A percentile compares a stretch with the other conserved stretches of the same genome.
Conservation (phyloP, 2,888 invertebrate genomes). For the Trissolcus brochymenae region DNA sequence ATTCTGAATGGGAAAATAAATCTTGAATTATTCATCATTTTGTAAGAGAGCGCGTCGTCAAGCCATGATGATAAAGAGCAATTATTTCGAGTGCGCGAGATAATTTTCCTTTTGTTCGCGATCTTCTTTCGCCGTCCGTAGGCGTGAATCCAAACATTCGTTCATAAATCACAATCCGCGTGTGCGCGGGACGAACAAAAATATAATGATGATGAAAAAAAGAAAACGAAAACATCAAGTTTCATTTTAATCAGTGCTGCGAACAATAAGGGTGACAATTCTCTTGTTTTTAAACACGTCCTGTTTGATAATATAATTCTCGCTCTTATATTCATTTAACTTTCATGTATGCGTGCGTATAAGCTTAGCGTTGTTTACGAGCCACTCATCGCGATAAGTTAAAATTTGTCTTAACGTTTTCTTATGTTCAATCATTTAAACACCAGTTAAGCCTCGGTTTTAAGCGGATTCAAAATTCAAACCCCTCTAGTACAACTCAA, state of each 20-base stretch:
- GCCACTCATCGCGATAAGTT: conserved; percentile 12
- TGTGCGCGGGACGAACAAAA: conserved; percentile 11
- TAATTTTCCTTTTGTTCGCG: conserved; percentile 52
- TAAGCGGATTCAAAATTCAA: no score
- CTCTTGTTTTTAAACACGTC: conserved; percentile 15
- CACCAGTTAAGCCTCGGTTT: conserved; percentile 3
- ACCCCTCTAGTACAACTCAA: no score
- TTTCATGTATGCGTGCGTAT: conserved; percentile 27
- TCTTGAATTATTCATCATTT: conserved; percentile 34
- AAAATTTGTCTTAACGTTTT: conserved; percentile 38
- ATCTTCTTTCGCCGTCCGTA: conserved; percentile 30
- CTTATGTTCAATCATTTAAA: conserved; percentile 37
- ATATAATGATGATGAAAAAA: conserved; percentile 6
- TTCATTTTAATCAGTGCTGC: conserved; percentile 31
- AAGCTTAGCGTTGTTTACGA: conserved; percentile 38
- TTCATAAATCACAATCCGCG: conserved; percentile 32
- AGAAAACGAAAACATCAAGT: conserved; percentile 17
- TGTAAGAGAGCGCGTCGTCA: conserved; percentile 26
- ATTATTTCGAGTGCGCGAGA: conserved; percentile 54
- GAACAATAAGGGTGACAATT: conserved; percentile 37
- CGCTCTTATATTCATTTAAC: conserved; percentile 21
- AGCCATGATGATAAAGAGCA: conserved; percentile 48
- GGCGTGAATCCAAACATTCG: conserved; percentile 36
- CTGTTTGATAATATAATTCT: conserved; percentile 35
- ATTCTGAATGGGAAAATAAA: neutral